A percentile compares a stretch with the other conserved stretches of the same genome.
Conservation (phyloP, 1,140 invertebrate species). For the Bombus terrestris region DNA sequence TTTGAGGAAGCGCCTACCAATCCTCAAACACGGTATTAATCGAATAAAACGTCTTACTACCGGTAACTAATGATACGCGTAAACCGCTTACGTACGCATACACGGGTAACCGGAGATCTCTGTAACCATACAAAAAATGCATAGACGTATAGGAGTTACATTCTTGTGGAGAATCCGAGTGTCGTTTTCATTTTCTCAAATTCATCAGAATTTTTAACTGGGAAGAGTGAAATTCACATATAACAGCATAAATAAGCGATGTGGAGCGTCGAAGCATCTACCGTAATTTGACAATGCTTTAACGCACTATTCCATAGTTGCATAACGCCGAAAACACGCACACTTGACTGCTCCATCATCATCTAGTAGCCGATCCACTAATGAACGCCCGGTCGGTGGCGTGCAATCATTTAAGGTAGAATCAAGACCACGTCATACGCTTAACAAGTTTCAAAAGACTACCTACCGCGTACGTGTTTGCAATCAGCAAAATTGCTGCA, state of each 20-base stretch:
- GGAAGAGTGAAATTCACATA: not conserved
- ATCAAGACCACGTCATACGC: not conserved
- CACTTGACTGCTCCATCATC: not conserved
- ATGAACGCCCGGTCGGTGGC: not conserved
- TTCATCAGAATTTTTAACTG: not conserved
- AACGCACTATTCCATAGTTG: not conserved
- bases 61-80: constrained; percentile 1
- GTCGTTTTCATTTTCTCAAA: not conserved
- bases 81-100: constrained; percentile 7
- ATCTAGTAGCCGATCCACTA: not conserved
- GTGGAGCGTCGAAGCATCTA: not conserved
- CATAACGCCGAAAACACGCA: constrained; percentile 5
- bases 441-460: constrained; percentile 13
- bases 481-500: not conserved
- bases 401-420: constrained; percentile 15
- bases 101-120: not conserved
- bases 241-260: not conserved
- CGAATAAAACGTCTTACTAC: constrained; percentile 9
- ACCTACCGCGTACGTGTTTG: not conserved
- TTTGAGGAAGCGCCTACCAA: no score
- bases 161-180: not conserved
- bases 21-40: not conserved
- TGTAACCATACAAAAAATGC: constrained; percentile 20
- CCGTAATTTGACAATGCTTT: not conserved
- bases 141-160: not conserved